These are phyloP conservation scores for Lamprotornis superbus DNA, from an alignment of 2,113 vertebrate genomes.

Conservation along the genomic window DNA sequence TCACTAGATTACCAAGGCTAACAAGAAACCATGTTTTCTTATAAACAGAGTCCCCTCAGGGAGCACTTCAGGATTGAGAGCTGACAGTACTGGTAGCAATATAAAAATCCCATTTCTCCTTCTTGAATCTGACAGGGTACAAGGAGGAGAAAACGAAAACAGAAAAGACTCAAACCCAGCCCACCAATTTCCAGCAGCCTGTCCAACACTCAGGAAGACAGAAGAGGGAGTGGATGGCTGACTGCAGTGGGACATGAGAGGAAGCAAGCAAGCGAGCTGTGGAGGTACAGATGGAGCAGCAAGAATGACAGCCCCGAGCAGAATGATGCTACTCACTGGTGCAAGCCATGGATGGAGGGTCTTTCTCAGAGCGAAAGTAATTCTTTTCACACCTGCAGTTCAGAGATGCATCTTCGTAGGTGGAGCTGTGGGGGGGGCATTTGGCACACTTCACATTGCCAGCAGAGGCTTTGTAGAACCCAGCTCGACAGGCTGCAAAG, in stretches of 20 bases:
- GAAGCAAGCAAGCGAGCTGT: conserved; percentile 63
- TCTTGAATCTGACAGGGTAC: not conserved
- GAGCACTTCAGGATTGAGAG: not conserved
- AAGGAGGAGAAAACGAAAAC: conserved; percentile 15
- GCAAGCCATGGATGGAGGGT: conserved; percentile 96
- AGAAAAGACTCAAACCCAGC: conserved; percentile 2
- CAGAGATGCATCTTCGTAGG: conserved; percentile 86
- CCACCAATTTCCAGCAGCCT: not conserved
- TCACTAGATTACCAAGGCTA: not conserved
- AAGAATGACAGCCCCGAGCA: conserved; percentile 43
- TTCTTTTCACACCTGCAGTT: conserved; percentile 96
- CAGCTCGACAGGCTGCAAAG: conserved; percentile 86
- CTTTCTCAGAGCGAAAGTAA: conserved; percentile 94
- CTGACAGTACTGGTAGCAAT: conserved; percentile 10
- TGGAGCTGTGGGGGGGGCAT: conserved; percentile 93
- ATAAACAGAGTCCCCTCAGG: not conserved
- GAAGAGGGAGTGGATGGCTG: conserved; percentile 19
- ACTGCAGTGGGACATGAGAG: conserved; percentile 29
- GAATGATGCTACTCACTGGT: conserved; percentile 86
- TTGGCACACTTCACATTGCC: conserved; percentile 91
- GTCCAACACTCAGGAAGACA: conserved; percentile 16
- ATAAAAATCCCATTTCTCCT: conserved; percentile 42
- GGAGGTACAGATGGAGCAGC: conserved; percentile 20
- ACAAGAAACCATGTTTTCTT: not conserved
- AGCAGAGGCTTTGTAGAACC: conserved; percentile 92